Base-by-base conservation (phyloP, 2,888 invertebrate species). In the Amphimallon solstitiale region DNA sequence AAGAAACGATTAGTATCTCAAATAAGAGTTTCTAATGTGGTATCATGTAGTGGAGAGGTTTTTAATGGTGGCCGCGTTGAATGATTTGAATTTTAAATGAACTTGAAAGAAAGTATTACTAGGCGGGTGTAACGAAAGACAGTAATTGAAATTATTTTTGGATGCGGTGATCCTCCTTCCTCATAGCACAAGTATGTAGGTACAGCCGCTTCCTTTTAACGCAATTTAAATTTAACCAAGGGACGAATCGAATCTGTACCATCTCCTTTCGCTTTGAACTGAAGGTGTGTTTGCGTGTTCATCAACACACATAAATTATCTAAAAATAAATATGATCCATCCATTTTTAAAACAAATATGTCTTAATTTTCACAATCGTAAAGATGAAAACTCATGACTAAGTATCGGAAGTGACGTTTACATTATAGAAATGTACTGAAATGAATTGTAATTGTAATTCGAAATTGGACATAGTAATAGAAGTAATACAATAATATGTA, bases 111-210 rank as follows among this genome's bases (percentile, higher is more conserved):
- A 40, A 56, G 40, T 56, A 38, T 56, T 15, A 15, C 23, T 43
- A 43, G 54, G 14, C 43, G 29, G 56, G 12, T 56, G 43, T 23
- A 21, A 21, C 40, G 40, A 29, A 43, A 23, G 56, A 54, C 9
- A 9, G 56, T 56, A 56, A 56, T 56, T 56, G 56, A 43, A 56
- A 56, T 56, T 56, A 56, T 56, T 56, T 56, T 56, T 56, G 56
- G 56, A 40, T 29, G 40, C 43, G 17, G 14, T 29, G 43, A 43
- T 29, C 14, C 40, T n/a, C 40, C 43, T n/a, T n/a, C 40, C 19
- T 40, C 40, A 29, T n/a, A 45, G 10, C 15, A 21, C 43, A n/a
- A n/a, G 56, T n/a, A 40, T 21, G 19, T 38, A 19, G 7, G 56
- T 21, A 56, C 43, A 29, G 23, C 19, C 29, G 29, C 23, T 29